Evolutionary conservation across 2,113 vertebrate genomes (phyloP), one percentile per base, ranked within the genome.

Genomic region (Mesocricetus auratus): DNA sequence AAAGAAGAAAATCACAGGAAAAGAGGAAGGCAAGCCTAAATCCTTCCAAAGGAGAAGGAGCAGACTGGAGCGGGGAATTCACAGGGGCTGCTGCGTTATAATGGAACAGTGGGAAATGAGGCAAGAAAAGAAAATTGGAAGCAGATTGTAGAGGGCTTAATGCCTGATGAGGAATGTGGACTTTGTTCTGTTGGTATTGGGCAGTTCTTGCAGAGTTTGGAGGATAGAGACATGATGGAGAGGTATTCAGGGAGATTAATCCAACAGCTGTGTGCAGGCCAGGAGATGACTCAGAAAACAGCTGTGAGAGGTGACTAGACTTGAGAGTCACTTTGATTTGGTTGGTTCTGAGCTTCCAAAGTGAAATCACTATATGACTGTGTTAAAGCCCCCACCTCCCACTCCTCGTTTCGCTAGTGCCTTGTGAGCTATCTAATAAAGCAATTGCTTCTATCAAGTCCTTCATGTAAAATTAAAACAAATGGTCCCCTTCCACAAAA

Each of bases 121-220:
- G 91, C 91, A 91, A 94, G 97, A 96, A 92, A 83, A 92, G 96
- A 95, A 97, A 96, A 97, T 96, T 97, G 96, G 86, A 98, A 96
- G 66, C 97, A 97, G 94, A 95, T 86, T 94, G 78, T 24, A 47
- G 53, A 79, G n/a, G 64, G 82, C 69, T 79, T 79, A 82, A 66
- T 83, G 89, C 86, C 82, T 96, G 50, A 77, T 69, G 9, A 95
- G 92, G 95, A 97, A 97, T 94, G 94, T 79, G 62, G 73, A 77
- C 81, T 73, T 68, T 79, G 95, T 91, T 10, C 92, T 83, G 9
- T 94, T 86, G 81, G 89, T 60, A 74, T 19, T 78, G 93, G 96
- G 64, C 89, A 66, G 74, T 91, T 95, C 86, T 91, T 45, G 77
- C 92, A 74, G 93, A 78, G 33, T 89, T 96, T 83, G 85, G 89